Evolutionary conservation across 2,113 vertebrate species (phyloP), one percentile per base, ranked within the genome.

Genomic region (Chaetorhynchus papuensis): DNA sequence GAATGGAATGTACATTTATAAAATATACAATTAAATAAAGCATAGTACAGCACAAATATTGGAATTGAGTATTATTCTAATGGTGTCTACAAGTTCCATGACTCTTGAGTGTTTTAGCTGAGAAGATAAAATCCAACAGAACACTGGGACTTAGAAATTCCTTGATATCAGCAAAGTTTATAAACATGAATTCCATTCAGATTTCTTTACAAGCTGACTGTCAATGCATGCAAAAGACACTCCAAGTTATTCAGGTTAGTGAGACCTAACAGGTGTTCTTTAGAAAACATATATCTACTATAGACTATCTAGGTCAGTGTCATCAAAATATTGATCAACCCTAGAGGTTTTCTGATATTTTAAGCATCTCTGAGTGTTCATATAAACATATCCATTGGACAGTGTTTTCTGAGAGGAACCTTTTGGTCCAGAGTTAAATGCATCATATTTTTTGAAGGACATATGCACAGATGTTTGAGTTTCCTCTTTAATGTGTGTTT

Each of bases 81-180:
- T 2, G 1, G 2, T 15, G 2, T 26, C 16, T 63, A 0, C 22
- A 37, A 27, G 8, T 75, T 79, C 33, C 41, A n/a, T 24, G 15
- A 50, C 8, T 26, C 20, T n/a, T n/a, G 4, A 11, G 5, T 54
- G 33, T 77, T 84, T 84, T 52, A 50, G 6, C 31, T 70, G 14
- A 54, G 26, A 50, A 56, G 23, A 64, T 28, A 47, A 83, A 26
- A 4, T 59, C 30, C 53, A 85, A 8, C 15, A 75, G 39, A 86
- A 33, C 6, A 54, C 11, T 61, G 12, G 8, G n/a, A 60, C 10
- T 74, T 70, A 47, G 12, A 86, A 56, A 65, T 60, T 35, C 35
- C 10, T 76, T 75, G 9, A 11, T 27, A 71, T 42, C 33, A 49
- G 7, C 1, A 5, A 68, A 15, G 2, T 27, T 47, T 78, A 33